Evolutionary conservation across 2,888 invertebrate species (phyloP).

Genomic region (Mechanitis mazaeus): DNA sequence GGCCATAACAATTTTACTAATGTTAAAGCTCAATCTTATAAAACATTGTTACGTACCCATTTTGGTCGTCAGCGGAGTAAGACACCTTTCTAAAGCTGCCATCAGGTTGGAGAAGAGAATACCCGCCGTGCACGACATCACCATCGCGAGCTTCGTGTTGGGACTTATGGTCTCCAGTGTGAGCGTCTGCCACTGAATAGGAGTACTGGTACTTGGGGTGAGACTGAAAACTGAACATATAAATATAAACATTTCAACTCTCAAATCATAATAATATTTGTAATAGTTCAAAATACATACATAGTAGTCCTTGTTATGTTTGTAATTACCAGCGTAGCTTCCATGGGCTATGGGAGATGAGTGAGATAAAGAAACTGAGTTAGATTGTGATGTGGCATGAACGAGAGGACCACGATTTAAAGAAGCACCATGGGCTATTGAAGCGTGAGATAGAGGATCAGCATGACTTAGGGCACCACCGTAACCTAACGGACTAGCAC

Average conservation of each 20-base stretch:
- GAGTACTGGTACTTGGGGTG: constrained; percentile 79
- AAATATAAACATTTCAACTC: neutral
- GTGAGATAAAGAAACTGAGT: constrained; percentile 11
- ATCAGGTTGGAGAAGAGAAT: constrained; percentile 78
- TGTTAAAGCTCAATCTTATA: too few relatives aligned
- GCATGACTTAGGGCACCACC: constrained; percentile 23
- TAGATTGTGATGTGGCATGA: constrained; percentile 16
- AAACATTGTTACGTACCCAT: constrained; percentile 62
- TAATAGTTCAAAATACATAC: neutral
- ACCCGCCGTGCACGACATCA: constrained; percentile 80
- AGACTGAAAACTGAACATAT: constrained; percentile 48
- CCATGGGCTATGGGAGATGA: constrained; percentile 11
- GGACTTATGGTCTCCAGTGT: constrained; percentile 79
- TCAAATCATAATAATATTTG: neutral
- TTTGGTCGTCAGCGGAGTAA: constrained; percentile 77
- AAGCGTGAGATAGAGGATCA: constrained; percentile 26
- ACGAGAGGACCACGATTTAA: constrained; percentile 11
- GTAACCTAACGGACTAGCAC: constrained; percentile 31
- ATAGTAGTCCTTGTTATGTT: neutral
- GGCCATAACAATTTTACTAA: constrained; percentile 11
- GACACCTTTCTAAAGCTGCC: constrained; percentile 78
- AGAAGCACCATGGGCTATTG: constrained; percentile 30
- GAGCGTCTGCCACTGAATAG: constrained; percentile 77
- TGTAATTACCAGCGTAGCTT: constrained; percentile 6
- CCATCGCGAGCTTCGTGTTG: constrained; percentile 78